These are phyloP conservation scores for Malachius bipustulatus DNA, from an alignment of 2,888 invertebrate genomes.

Conservation along the genomic window DNA sequence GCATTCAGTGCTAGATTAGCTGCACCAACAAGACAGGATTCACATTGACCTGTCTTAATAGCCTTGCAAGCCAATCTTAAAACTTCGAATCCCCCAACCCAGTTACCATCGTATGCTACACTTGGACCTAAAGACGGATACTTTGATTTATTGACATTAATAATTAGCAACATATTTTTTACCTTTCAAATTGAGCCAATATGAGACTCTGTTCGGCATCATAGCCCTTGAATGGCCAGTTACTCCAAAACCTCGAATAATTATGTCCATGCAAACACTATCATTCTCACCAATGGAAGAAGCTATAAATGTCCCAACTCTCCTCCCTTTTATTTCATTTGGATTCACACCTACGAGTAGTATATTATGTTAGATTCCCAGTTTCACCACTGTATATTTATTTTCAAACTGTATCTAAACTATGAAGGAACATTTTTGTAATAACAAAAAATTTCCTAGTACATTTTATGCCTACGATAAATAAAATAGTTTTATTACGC, in stretches of 20 bases:
- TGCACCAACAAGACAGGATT: constrained; percentile 83
- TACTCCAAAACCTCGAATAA: constrained; percentile 49
- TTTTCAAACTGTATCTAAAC: no score
- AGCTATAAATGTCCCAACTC: constrained; percentile 36
- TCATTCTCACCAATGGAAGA: constrained; percentile 39
- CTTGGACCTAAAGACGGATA: constrained; percentile 37
- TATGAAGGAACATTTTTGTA: no score
- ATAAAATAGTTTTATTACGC: no score
- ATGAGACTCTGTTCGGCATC: constrained; percentile 90
- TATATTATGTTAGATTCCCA: not conserved
- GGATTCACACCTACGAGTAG: constrained; percentile 34
- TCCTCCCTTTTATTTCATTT: constrained; percentile 33
- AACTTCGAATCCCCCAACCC: constrained; percentile 57
- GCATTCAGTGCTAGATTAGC: constrained; percentile 61
- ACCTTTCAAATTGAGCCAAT: constrained; percentile 79
- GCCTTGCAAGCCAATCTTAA: constrained; percentile 56
- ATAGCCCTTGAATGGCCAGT: constrained; percentile 79
- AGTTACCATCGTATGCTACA: constrained; percentile 52
- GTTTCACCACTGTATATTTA: no score
- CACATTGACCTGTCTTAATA: constrained; percentile 72
- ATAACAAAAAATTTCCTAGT: no score
- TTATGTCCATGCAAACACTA: constrained; percentile 40
- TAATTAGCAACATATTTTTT: constrained; percentile 4
- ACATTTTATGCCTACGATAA: no score
- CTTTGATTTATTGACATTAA: constrained; percentile 25